Percentiles rank a stretch among this genome's conserved stretches.
These are phyloP conservation scores for Phaethornis superciliosus DNA, from an alignment of 2,113 vertebrate genomes.

Conservation along the genomic window DNA sequence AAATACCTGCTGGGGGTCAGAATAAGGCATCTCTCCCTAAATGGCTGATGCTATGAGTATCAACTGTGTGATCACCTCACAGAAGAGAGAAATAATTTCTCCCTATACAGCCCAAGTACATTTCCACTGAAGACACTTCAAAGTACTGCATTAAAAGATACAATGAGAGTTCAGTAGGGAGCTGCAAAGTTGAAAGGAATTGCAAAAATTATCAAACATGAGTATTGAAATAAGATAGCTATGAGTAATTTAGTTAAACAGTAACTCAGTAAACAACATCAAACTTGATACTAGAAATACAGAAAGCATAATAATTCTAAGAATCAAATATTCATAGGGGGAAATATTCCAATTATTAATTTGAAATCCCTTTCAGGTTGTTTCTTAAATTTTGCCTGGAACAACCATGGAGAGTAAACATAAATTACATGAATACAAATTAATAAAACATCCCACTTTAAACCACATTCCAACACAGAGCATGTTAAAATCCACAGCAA, in stretches of 20 bases:
- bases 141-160: background rate
- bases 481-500: background rate
- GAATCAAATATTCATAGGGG: background rate
- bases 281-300: background rate
- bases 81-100: background rate
- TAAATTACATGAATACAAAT: background rate
- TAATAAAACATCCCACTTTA: background rate
- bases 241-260: slow-evolving; percentile 1
- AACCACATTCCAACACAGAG: background rate
- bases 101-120: background rate
- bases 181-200: slow-evolving; percentile 1
- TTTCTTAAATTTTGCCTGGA: slow-evolving; percentile 1
- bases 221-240: slow-evolving; percentile 14
- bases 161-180: background rate
- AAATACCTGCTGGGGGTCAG: slow-evolving; percentile 18
- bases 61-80: background rate
- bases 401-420: background rate
- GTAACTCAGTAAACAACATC: background rate
- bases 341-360: background rate
- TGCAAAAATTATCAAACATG: background rate
- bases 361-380: background rate
- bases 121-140: background rate
- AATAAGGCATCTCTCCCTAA: background rate
- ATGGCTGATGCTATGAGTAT: background rate
- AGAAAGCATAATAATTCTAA: background rate